Evolutionary conservation across 1,140 invertebrate genomes (phyloP), one percentile per base, ranked within the genome.

Genomic region (Cecropterus lyciades): DNA sequence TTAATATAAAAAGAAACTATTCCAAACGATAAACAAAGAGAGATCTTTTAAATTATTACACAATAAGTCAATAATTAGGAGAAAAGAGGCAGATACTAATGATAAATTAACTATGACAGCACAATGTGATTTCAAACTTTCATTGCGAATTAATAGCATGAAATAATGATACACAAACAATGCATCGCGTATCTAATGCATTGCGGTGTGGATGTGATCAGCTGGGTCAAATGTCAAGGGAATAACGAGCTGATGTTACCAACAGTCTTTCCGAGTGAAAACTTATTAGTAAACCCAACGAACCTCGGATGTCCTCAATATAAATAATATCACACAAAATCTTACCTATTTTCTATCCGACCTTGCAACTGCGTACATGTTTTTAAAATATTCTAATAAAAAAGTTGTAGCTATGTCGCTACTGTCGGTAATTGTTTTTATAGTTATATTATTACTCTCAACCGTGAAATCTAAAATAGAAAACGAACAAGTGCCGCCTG

Each of bases 171-270:
- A 52, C 27, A 24, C 62, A 70, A 65, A 60, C 55, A 70, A 49
- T 65, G 33, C 27, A 37, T 37, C n/a, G 27, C 27, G 27, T 7
- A 37, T 37, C 9, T 11, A 11, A 49, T 57, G 51, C 56, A 72
- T 73, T 70, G 80, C 70, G 66, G 79, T 71, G 72, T 78, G 73
- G 70, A 62, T 45, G 69, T 82, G 81, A 85, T 86, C 69, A 85
- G 82, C 73, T 88, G 69, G 87, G 86, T 87, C 85, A 86, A 86
- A 86, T 89, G 87, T 90, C 89, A 91, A 84, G 81, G 79, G 66
- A 77, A 82, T 55, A 72, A 74, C n/a, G n/a, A 72, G 65, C 64
- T 43, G 30, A 60, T 53, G 17, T 52, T 72, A 62, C 40, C n/a
- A 59, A 56, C 37, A 45, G 13, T 20, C 45, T 53, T 57, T 76